Evolutionary conservation across 2,113 vertebrate genomes (phyloP), one percentile per base, ranked within the genome.

Genomic region (Neotragus moschatus): DNA sequence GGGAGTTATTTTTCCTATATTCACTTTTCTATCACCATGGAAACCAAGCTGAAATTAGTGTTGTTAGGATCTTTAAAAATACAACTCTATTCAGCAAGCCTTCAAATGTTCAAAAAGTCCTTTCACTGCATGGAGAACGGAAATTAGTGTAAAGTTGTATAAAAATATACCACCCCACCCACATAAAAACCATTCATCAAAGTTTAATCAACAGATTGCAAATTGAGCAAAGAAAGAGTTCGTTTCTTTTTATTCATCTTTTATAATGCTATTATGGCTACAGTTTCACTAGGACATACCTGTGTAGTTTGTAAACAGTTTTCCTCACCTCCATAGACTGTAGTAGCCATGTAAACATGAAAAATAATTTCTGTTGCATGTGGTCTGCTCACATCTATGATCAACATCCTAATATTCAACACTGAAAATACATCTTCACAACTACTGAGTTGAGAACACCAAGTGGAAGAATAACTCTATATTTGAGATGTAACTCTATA

Each of bases 51-150:
- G 88, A 63, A 97, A 97, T 89, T 97, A 97, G 70, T 94, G 30
- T 86, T 91, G 75, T 90, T 80, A 88, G 63, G 36, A 89, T 94
- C 39, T 97, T 97, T 98, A 97, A 97, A 98, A 97, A 95, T 92
- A 97, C 12, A 96, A 94, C 58, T 95, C 60, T 70, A 70, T 58
- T 96, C 88, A 95, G 66, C 63, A 95, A 98, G 21, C 26, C 53
- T 92, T 90, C 92, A 87, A 60, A 81, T 92, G 77, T 85, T 97
- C 84, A 95, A 33, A 90, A 96, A 96, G 51, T 96, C 80, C 49
- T 96, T 96, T 89, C 36, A 90, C 66, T 81, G 56, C 79, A 91
- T 61, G 33, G 30, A 95, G 47, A 66, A 60, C 39, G 23, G 43
- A 85, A 96, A 70, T 93, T n/a, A 87, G 70, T 7, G 26, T 23